Conservation (phyloP, 1,140 invertebrate species). For the Drosophila micromelanica region DNA sequence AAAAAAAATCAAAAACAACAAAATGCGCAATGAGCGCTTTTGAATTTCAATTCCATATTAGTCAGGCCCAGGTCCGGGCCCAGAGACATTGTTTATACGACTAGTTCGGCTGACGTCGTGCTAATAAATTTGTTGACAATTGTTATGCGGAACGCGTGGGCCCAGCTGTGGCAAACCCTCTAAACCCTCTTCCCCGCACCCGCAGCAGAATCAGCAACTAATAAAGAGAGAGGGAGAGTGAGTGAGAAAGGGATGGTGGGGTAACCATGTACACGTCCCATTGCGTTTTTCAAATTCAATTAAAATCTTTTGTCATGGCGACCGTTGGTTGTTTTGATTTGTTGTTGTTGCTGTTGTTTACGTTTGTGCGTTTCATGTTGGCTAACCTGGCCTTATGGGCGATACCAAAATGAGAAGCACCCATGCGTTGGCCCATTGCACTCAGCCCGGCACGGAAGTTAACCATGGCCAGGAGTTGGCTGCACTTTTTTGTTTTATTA, state of each 20-base stretch:
- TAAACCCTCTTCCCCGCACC: neutral
- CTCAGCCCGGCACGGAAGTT: slow-evolving; percentile 52
- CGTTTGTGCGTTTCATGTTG: slow-evolving; percentile 34
- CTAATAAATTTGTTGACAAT: slow-evolving; percentile 82
- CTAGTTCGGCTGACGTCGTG: slow-evolving; percentile 60
- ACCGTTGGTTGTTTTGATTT: slow-evolving; percentile 62
- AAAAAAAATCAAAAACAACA: slow-evolving; percentile 39
- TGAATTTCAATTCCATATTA: slow-evolving; percentile 49
- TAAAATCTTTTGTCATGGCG: slow-evolving; percentile 79
- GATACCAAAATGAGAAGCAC: slow-evolving; percentile 55
- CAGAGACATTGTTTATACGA: slow-evolving; percentile 40
- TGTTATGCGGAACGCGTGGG: slow-evolving; percentile 76
- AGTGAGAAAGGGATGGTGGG: neutral
- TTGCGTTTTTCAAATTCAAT: slow-evolving; percentile 82
- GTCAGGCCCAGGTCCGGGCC: slow-evolving; percentile 6
- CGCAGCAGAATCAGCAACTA: slow-evolving; percentile 6
- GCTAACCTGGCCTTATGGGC: slow-evolving; percentile 18
- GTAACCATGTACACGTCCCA: slow-evolving; percentile 61
- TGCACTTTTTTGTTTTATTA: slow-evolving; percentile 14
- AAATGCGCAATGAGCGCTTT: slow-evolving; percentile 51
- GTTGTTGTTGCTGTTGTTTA: slow-evolving; percentile 21
- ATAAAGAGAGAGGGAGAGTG: neutral
- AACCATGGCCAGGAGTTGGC: slow-evolving; percentile 43
- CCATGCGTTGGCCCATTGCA: slow-evolving; percentile 52
- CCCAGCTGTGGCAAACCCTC: slow-evolving; percentile 54